Conservation (phyloP, 2,888 invertebrate species). For the Drosophila macrospina region DNA sequence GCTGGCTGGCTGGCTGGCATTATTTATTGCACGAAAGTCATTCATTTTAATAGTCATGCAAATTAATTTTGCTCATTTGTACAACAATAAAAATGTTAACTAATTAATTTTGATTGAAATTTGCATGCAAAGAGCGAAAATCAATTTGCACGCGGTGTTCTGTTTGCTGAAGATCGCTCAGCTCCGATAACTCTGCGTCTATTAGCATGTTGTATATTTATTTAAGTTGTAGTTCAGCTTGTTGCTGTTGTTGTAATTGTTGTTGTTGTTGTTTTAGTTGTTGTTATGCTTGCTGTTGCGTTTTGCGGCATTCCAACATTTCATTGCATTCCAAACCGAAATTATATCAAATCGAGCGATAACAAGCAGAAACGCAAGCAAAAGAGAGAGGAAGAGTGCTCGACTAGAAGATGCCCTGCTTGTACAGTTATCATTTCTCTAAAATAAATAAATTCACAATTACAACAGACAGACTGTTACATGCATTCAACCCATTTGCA, state of each 20-base stretch:
- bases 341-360: conserved; percentile 38
- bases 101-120: conserved; percentile 84
- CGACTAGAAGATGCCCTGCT: conserved; percentile 4
- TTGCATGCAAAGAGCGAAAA: conserved; percentile 83
- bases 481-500: neutral
- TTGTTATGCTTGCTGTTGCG: conserved; percentile 14
- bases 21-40: conserved; percentile 81
- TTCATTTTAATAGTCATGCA: conserved; percentile 83
- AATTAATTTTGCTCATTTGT: conserved; percentile 84
- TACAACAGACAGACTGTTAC: too few relatives aligned
- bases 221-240: conserved; percentile 15
- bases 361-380: conserved; percentile 14
- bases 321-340: conserved; percentile 38
- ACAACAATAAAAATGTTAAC: conserved; percentile 83
- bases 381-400: neutral
- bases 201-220: conserved; percentile 35
- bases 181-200: conserved; percentile 52
- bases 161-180: conserved; percentile 47
- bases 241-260: conserved; percentile 6
- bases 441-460: too few relatives aligned
- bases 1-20: conserved; percentile 43
- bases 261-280: conserved; percentile 4
- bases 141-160: conserved; percentile 76
- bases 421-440: too few relatives aligned
- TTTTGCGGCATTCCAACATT: conserved; percentile 45